These are phyloP conservation scores for Meloe dianella DNA, from an alignment of 2,888 invertebrate species.

Conservation along the genomic window DNA sequence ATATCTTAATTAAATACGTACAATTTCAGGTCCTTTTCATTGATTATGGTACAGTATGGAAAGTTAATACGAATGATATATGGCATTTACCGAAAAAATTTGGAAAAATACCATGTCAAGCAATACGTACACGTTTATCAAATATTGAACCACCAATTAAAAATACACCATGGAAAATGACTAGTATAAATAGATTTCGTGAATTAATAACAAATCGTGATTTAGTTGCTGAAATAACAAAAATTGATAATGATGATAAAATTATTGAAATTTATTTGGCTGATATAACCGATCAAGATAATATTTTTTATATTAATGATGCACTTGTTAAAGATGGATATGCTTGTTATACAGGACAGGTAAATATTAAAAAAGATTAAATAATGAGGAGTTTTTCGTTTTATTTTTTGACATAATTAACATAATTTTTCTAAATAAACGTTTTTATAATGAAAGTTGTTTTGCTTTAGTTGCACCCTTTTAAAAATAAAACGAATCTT, in stretches of 20 bases:
- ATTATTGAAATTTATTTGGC: conserved; percentile 58
- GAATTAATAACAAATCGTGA: conserved; percentile 52
- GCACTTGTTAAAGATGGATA: conserved; percentile 61
- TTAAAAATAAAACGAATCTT: conserved; percentile 14
- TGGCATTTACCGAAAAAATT: conserved; percentile 59
- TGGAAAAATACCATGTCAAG: conserved; percentile 62
- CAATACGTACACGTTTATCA: conserved; percentile 62
- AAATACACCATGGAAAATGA: conserved; percentile 61
- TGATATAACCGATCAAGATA: conserved; percentile 60
- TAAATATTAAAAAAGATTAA: conserved; percentile 36
- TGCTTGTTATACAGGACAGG: conserved; percentile 55
- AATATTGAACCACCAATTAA: conserved; percentile 58
- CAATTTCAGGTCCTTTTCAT: conserved; percentile 63
- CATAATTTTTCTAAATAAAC: background rate
- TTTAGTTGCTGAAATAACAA: conserved; percentile 57
- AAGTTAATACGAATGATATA: conserved; percentile 49
- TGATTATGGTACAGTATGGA: conserved; percentile 66
- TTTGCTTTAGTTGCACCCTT: background rate
- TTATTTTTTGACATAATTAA: background rate
- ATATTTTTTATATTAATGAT: conserved; percentile 61
- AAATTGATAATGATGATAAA: conserved; percentile 43
- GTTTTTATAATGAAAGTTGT: background rate
- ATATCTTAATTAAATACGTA: background rate
- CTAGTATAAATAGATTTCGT: conserved; percentile 57
- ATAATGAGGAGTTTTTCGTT: conserved; percentile 8